These are phyloP conservation scores for Cancer borealis DNA, from an alignment of 2,888 invertebrate species.

Conservation along the genomic window DNA sequence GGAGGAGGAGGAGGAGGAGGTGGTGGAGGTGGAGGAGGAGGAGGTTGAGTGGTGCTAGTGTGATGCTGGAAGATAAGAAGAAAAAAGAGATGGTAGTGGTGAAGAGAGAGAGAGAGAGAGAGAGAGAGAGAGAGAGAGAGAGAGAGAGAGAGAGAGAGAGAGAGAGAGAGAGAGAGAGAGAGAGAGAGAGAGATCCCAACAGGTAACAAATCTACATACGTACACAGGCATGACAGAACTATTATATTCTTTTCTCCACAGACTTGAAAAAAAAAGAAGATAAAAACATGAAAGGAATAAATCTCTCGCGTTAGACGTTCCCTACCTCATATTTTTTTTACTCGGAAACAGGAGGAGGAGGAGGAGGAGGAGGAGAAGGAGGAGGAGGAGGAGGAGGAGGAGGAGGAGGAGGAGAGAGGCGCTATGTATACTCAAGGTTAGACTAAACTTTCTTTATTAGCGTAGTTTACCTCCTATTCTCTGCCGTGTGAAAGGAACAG, in stretches of 20 bases:
- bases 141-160: slow-evolving; percentile 26
- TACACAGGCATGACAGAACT: not conserved
- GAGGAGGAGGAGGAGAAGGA: too few relatives aligned
- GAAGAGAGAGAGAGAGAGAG: slow-evolving; percentile 47
- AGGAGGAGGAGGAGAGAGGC: too few relatives aligned
- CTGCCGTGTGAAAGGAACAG: too few relatives aligned
- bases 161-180: not conserved
- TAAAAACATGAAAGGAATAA: too few relatives aligned
- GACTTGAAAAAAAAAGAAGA: not conserved
- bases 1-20: not conserved
- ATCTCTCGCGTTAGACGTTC: too few relatives aligned
- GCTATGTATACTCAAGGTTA: too few relatives aligned
- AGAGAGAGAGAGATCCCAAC: too few relatives aligned
- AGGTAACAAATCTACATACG: not conserved
- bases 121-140: slow-evolving; percentile 59
- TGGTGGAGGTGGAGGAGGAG: not conserved
- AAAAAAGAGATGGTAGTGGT: not conserved
- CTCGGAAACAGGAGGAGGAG: too few relatives aligned
- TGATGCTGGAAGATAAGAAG: not conserved
- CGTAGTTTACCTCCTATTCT: too few relatives aligned
- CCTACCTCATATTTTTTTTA: too few relatives aligned
- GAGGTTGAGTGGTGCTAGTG: not conserved
- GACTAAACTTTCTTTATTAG: too few relatives aligned
- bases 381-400: too few relatives aligned
- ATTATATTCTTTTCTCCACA: not conserved